These are phyloP conservation scores for Drosophila saltans DNA, from an alignment of 1,140 invertebrate genomes.

Conservation along the genomic window DNA sequence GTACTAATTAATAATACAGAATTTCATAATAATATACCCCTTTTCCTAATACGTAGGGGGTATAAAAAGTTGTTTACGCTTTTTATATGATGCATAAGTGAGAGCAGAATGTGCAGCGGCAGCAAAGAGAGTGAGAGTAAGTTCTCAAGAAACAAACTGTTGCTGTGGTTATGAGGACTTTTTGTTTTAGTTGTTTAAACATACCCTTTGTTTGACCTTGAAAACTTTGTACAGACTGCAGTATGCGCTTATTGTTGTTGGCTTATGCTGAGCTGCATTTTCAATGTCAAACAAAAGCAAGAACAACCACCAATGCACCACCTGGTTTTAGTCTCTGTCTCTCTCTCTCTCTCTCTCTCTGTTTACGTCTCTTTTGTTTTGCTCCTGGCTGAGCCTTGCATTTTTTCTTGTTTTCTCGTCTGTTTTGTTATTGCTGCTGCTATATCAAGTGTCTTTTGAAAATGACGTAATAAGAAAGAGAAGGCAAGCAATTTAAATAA, in stretches of 20 bases:
- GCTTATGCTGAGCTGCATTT: slow-evolving; percentile 58
- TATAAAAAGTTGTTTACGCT: slow-evolving; percentile 6
- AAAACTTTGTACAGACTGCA: slow-evolving; percentile 69
- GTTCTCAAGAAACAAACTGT: slow-evolving; percentile 59
- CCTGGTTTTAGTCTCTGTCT: slow-evolving; percentile 1
- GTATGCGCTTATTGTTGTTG: slow-evolving; percentile 54
- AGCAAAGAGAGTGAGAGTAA: slow-evolving; percentile 18
- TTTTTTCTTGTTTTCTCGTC: slow-evolving; percentile 29
- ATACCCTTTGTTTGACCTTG: slow-evolving; percentile 75
- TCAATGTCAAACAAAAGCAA: slow-evolving; percentile 68
- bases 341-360: background rate
- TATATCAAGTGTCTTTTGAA: slow-evolving; percentile 62
- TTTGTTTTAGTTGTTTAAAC: slow-evolving; percentile 7
- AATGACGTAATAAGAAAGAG: slow-evolving; percentile 63
- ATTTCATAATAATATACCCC: background rate
- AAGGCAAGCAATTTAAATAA: background rate
- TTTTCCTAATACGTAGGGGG: background rate
- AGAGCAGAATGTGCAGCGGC: background rate
- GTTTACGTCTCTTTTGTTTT: background rate
- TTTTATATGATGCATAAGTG: slow-evolving; percentile 8
- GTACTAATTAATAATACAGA: no score
- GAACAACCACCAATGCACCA: slow-evolving; percentile 44
- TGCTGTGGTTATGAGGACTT: slow-evolving; percentile 39
- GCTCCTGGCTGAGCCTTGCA: slow-evolving; percentile 21
- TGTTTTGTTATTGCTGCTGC: slow-evolving; percentile 36